A percentile compares a stretch with the other conserved stretches of the same genome.
Evolutionary conservation across 2,113 vertebrate species (phyloP).

Genomic region (Nothocercus julius): DNA sequence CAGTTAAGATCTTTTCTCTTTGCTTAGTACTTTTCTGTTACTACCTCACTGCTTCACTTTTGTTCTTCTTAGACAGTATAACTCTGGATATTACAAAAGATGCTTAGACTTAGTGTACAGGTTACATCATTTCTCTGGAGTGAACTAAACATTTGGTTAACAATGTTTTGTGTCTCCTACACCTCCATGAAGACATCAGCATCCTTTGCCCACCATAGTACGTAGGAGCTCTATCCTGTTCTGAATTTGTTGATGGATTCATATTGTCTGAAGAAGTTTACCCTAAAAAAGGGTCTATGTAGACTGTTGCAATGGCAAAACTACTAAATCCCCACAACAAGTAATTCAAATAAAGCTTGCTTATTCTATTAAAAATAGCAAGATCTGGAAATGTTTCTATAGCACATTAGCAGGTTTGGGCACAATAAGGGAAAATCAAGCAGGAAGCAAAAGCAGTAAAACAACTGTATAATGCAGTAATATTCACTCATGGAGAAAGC

Average conservation of each 20-base stretch:
- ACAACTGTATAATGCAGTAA: conserved; percentile 20
- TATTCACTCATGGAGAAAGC: conserved; percentile 2
- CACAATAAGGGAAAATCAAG: conserved; percentile 10
- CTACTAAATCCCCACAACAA: background rate
- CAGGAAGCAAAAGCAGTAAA: conserved; percentile 41
- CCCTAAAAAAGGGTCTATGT: background rate
- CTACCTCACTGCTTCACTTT: background rate
- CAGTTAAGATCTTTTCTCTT: background rate
- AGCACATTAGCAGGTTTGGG: conserved; percentile 6
- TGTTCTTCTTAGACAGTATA: background rate
- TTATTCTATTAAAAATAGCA: conserved; percentile 9
- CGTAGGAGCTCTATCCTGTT: background rate
- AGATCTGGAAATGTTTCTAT: background rate
- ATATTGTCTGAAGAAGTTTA: background rate
- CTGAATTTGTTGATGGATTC: background rate
- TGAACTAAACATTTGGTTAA: background rate
- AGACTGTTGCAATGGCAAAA: conserved; percentile 11
- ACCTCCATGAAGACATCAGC: background rate
- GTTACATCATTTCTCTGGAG: background rate
- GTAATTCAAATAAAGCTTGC: conserved; percentile 10
- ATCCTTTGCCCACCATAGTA: background rate
- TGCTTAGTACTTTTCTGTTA: background rate
- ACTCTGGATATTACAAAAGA: background rate
- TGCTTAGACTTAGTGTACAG: background rate
- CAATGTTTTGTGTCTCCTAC: background rate